Percentiles rank a stretch among this genome's conserved stretches.
Conservation (phyloP, 2,888 invertebrate species). For the Leptinotarsa tumamoca region DNA sequence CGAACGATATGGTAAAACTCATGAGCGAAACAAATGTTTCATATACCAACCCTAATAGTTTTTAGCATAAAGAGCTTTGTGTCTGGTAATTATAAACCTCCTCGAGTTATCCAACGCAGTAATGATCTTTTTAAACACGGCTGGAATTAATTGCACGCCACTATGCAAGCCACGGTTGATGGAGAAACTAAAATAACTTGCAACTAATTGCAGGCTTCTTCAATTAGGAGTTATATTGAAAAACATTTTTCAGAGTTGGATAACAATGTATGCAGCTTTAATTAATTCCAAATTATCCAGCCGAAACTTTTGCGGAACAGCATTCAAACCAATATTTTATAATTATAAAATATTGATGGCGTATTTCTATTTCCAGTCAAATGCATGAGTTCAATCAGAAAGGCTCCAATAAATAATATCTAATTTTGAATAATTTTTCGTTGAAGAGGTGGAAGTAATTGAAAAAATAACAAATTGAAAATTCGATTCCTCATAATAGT, state of each 20-base stretch:
- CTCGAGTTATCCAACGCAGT: background rate
- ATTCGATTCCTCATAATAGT: no score
- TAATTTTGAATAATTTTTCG: background rate
- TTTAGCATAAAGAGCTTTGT: background rate
- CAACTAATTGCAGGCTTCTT: slow-evolving; percentile 4
- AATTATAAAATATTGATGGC: background rate
- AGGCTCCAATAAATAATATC: background rate
- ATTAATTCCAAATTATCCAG: background rate
- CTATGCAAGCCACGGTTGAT: background rate
- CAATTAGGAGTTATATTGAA: background rate
- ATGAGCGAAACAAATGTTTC: no score
- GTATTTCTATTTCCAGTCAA: background rate
- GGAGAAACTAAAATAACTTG: background rate
- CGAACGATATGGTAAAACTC: no score
- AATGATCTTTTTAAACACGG: background rate
- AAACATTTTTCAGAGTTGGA: background rate
- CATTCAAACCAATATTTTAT: background rate
- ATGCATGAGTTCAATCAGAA: background rate
- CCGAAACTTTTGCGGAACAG: background rate
- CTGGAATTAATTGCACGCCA: background rate
- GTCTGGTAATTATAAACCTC: background rate
- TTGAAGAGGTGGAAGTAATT: no score
- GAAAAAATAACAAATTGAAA: no score
- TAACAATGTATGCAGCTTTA: background rate
- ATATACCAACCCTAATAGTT: no score